Base-by-base conservation (phyloP, 2,797 vertebrate species). In the Pyrocephalus nanus region DNA sequence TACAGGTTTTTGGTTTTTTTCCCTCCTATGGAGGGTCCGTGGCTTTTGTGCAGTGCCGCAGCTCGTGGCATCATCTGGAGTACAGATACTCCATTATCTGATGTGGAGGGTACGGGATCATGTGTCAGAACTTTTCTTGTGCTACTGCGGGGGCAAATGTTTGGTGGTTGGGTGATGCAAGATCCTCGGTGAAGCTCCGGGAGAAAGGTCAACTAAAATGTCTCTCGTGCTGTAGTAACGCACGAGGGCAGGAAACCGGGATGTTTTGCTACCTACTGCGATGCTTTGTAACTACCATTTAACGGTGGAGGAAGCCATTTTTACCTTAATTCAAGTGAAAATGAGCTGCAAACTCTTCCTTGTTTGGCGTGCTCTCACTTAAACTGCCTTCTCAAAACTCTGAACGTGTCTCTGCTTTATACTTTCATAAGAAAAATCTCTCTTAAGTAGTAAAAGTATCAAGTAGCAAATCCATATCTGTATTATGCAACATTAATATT, bases 11-110 rank as follows among this genome's bases (percentile, higher is more conserved):
- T 12, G 40, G 13, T 19, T 16, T 4, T 16, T 3, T 1, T 10
- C 4, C 7, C 7, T 22, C 30, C 25, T 1, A 0, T 4, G 12
- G 54, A 42, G 60, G 9, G 32, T 47, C 42, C 1, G 3, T 23
- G 0, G 57, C 95, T 94, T 92, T 92, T 86, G 90, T 96, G 83
- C 71, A 0, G 22, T 15, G 6, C 48, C 4, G n/a, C 43, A 23
- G 60, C 32, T 66, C n/a, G 17, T 12, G 29, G 36, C 83, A 69
- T 87, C 87, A 58, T 87, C 84, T 81, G 84, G 79, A 92, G 77
- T 20, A 53, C 73, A 84, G 84, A 78, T 22, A 73, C 57, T 77
- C 62, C 77, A 51, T 84, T 87, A 69, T 69, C 62, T 42, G 82
- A 19, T 10, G 57, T 1, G 2, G 65, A 32, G 77, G 19, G 42